Base-by-base conservation (phyloP, 2,888 invertebrate species). In the Lasioglossum calceatum region DNA sequence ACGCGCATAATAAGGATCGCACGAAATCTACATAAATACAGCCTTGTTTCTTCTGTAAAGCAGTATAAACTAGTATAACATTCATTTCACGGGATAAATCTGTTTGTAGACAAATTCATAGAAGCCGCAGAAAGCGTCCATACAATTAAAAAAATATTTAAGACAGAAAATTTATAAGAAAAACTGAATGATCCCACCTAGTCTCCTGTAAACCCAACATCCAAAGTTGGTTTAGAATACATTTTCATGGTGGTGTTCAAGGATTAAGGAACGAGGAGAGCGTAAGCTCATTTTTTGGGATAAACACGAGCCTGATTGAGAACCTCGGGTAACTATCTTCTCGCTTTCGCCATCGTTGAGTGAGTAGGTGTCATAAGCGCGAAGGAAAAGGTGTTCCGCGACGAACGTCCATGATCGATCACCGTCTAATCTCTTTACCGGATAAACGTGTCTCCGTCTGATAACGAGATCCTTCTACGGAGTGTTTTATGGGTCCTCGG, bases 351-450 rank as follows among this genome's bases (percentile, higher is more conserved):
- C 50, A 72, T 85, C 79, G 64, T 64, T 64, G 85, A 84, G 72
- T 64, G 83, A 72, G 83, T 67, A 14, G 61, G 39, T 64, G 75
- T 84, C 64, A 77, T n/a, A 61, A 19, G 58, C 47, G 19, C 47
- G 61, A 36, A 27, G 61, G 50, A 36, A 61, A 85, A 78, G 39
- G 78, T 72, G 74, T 61, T 54, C 67, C 47, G 14, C 50, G 85
- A 79, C 85, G 14, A 54, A 54, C 54, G 42, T 23, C 27, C 72
- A 73, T 85, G 85, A 85, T 85, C 54, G 85, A 85, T 85, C 79
- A 79, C 64, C 79, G 16, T 72, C 85, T 76, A 79, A 85, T 85
- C 85, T 79, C 71, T 85, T 79, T 73, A 71, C 12, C 12, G 64
- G 50, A 79, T 79, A 79, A 75, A 72, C 83, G 78, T 39, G 85